These are phyloP conservation scores for Lasiommata megera DNA, from an alignment of 2,888 invertebrate species.

Conservation along the genomic window DNA sequence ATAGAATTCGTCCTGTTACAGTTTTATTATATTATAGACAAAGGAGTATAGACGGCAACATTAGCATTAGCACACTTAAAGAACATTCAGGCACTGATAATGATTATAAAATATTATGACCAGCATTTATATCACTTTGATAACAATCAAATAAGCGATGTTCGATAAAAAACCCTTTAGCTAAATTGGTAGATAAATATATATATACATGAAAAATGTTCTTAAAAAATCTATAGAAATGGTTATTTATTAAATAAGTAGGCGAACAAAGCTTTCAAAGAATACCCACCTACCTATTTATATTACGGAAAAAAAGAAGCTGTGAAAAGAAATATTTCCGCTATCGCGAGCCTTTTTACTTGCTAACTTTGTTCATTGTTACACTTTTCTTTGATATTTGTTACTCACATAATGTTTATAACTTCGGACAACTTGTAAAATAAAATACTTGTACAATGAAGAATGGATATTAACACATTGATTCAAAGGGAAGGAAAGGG, in stretches of 20 bases:
- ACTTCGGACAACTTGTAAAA: neutral
- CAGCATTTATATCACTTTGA: too few relatives aligned
- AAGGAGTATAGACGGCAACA: too few relatives aligned
- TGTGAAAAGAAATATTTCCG: neutral
- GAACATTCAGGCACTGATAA: too few relatives aligned
- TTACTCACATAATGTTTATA: neutral
- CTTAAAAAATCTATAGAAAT: neutral
- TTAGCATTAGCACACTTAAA: too few relatives aligned
- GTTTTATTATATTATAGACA: too few relatives aligned
- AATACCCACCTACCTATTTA: neutral
- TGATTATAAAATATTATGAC: too few relatives aligned
- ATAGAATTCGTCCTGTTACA: too few relatives aligned
- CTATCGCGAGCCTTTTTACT: neutral
- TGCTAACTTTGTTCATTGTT: neutral
- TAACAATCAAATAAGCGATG: too few relatives aligned
- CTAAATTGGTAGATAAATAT: too few relatives aligned
- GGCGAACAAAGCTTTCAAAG: neutral
- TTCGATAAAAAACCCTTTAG: too few relatives aligned
- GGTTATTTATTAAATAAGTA: neutral
- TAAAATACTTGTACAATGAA: neutral
- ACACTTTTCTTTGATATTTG: neutral
- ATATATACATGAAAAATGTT: too few relatives aligned
- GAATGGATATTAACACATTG: neutral
- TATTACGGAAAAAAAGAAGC: neutral
- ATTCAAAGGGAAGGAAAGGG: too few relatives aligned